Base-by-base conservation (phyloP, 2,797 vertebrate genomes). In the Catharus ustulatus region DNA sequence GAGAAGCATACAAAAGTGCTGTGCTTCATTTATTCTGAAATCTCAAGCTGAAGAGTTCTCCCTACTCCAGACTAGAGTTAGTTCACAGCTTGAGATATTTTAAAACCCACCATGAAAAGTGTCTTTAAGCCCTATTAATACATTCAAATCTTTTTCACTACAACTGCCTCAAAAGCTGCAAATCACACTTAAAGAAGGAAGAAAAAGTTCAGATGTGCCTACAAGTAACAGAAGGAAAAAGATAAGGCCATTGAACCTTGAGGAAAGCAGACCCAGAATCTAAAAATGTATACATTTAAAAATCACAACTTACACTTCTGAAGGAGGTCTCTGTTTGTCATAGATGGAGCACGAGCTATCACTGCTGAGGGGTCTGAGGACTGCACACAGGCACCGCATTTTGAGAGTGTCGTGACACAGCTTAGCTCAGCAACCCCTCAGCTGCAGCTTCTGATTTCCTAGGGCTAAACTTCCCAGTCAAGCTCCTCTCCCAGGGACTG, bases 361-460 rank as follows among this genome's bases (percentile, higher is more conserved):
- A 7, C 61, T 79, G 78, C 96, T 96, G 91, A 96, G 90, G 55
- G 96, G 94, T 94, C 97, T 97, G 86, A 97, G 94, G 76, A 97
- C 88, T 57, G 96, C 95, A 91, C 97, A 96, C 1, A 96, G 95
- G 91, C 97, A 97, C 51, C 83, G 77, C 97, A 97, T 97, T 87
- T 93, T 88, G 86, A 83, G 94, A 80, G 49, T 30, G 22, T 23
- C 24, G 94, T 30, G 82, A 86, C 68, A 79, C 80, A 80, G 87
- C 84, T 82, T 30, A 46, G 90, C 88, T 95, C 48, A 85, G 75
- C 64, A 88, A 67, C 49, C 64, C 74, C 74, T 84, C 46, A 48
- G 32, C 78, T 1, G 23, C 38, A 27, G 94, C 92, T 95, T 86
- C 82, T 54, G 10, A 51, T 69, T 80, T 74, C 90, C 87, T 73